These are phyloP conservation scores for Aleiodes leptofemur DNA, from an alignment of 2,888 invertebrate genomes.

Conservation along the genomic window DNA sequence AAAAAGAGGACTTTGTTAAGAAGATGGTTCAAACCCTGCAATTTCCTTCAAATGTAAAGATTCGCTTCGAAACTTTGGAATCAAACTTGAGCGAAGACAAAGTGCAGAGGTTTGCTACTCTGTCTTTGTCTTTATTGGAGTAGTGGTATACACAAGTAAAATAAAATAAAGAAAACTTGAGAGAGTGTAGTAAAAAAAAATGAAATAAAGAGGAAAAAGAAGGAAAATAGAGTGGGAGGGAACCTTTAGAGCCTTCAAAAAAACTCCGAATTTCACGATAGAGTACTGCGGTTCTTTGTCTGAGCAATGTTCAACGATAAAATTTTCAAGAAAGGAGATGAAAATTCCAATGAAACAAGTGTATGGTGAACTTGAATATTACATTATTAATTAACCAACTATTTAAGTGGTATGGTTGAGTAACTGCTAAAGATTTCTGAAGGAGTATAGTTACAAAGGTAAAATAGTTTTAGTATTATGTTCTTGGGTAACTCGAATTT, in stretches of 20 bases:
- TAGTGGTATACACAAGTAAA: slow-evolving; percentile 14
- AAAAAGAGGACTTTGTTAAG: slow-evolving; percentile 9
- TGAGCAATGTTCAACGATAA: slow-evolving; percentile 13
- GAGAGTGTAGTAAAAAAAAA: slow-evolving; percentile 13
- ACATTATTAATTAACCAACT: slow-evolving; percentile 12
- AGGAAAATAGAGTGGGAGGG: slow-evolving; percentile 1
- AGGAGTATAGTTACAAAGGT: not conserved
- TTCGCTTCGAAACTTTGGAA: slow-evolving; percentile 35
- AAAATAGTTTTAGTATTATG: not conserved
- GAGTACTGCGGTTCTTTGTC: slow-evolving; percentile 15
- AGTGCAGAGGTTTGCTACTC: slow-evolving; percentile 4
- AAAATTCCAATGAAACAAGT: slow-evolving; percentile 18
- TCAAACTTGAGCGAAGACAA: slow-evolving; percentile 39
- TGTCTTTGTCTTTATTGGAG: slow-evolving; percentile 3
- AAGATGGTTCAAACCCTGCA: slow-evolving; percentile 31
- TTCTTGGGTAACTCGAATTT: no score
- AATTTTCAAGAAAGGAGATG: not conserved
- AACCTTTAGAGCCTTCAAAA: slow-evolving; percentile 31
- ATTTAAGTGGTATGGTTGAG: slow-evolving; percentile 8
- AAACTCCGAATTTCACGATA: slow-evolving; percentile 28
- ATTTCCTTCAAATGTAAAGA: slow-evolving; percentile 29
- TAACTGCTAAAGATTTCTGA: not conserved
- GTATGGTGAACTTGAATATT: slow-evolving; percentile 13
- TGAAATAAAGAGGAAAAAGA: slow-evolving; percentile 13
- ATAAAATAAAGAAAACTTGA: slow-evolving; percentile 29